Evolutionary conservation across 1,140 invertebrate genomes (phyloP), one percentile per base, ranked within the genome.

Genomic region (Megalonaias nervosa): DNA sequence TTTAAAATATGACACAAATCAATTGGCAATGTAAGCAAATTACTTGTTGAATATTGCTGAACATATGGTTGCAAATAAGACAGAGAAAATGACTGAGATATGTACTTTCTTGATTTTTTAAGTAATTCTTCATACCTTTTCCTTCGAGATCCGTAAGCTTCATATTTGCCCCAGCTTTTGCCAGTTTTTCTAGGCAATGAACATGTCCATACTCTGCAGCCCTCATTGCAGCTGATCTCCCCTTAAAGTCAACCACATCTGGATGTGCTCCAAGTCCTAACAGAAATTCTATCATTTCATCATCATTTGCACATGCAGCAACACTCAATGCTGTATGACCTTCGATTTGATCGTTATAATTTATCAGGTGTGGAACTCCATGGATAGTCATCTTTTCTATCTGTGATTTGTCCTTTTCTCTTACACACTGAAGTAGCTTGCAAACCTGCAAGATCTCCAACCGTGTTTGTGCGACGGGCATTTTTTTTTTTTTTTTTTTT

Each of bases 201-300:
- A 90, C 85, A 83, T 91, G 88, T 11, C 91, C 91, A 82, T 86
- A 88, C 75, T 91, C 90, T 26, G 89, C 89, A 38, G 91, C 90
- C 74, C 85, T 82, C 89, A 91, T 91, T 1, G 89, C 85, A 19
- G 91, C 86, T 64, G 89, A 86, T 48, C 86, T 77, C 48, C 90
- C 91, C 71, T 89, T 86, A 38, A 90, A 85, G 73, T 91, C 91
- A 74, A 89, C 85, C 3, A 90, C 89, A 84, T 91, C 89, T 21
- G 91, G 91, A 81, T 91, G 90, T 67, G 91, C 91, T 38, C 90
- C 90, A 15, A 90, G 83, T 13, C 84, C 83, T 14, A 91, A 79
- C 9, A 90, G 71, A 80, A 89, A 90, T 58, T 88, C 84, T 48
- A 91, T 84, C 87, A 91, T 89, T n/a, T 88, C 85, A 72, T 90